These are phyloP conservation scores for Platynereis dumerilii DNA, from an alignment of 2,888 invertebrate species.

Conservation along the genomic window DNA sequence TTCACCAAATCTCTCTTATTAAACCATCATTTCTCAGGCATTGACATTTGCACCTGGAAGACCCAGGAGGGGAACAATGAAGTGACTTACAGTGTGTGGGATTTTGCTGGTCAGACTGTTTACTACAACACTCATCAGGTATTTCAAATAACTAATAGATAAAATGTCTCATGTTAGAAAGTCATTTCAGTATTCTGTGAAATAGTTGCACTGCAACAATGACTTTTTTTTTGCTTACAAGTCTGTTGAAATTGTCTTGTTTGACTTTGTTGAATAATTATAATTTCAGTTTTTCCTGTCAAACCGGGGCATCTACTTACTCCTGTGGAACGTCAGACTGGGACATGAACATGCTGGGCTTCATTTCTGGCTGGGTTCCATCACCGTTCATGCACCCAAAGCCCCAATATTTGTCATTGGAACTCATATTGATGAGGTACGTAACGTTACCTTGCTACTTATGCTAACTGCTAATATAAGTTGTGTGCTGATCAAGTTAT, in stretches of 20 bases:
- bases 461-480: no score
- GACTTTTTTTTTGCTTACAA: no score
- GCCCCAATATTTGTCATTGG: slow-evolving; percentile 61
- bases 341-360: slow-evolving; percentile 62
- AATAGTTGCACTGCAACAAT: no score
- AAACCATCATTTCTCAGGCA: no score
- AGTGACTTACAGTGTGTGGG: slow-evolving; percentile 57
- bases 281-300: slow-evolving; percentile 59
- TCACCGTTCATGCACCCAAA: slow-evolving; percentile 61
- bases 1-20: no score
- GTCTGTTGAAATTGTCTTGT: no score
- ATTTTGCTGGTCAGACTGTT: slow-evolving; percentile 62
- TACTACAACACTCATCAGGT: slow-evolving; percentile 63
- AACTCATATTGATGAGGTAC: slow-evolving; percentile 62
- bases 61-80: slow-evolving; percentile 29
- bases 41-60: slow-evolving; percentile 60
- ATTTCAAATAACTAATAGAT: neutral
- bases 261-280: no score
- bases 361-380: slow-evolving; percentile 62
- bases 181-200: no score
- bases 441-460: slow-evolving; percentile 5
- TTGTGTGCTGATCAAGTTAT: no score
- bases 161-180: no score
- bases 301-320: slow-evolving; percentile 56
- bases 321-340: slow-evolving; percentile 61